These are phyloP conservation scores for Cygnus atratus DNA, from an alignment of 2,113 vertebrate genomes.

Conservation along the genomic window DNA sequence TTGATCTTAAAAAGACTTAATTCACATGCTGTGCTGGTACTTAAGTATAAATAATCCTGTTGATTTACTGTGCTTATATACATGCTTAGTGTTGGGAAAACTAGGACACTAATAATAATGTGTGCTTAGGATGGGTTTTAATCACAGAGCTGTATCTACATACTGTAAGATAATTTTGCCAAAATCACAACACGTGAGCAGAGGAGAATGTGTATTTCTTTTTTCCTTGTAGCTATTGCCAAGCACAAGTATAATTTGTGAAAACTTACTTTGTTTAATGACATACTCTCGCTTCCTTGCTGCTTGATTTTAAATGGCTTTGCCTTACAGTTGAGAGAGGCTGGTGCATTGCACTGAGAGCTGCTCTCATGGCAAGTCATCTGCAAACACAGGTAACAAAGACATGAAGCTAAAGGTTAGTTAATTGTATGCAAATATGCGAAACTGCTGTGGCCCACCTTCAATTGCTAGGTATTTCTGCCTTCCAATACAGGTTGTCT, in stretches of 20 bases:
- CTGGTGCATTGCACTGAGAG: neutral
- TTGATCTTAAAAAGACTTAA: constrained; percentile 29
- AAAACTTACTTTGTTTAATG: neutral
- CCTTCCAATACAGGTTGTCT: neutral
- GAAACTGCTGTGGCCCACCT: neutral
- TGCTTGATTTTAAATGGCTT: neutral
- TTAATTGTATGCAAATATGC: neutral
- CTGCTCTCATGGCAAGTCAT: neutral
- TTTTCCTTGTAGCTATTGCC: neutral
- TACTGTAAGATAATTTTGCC: neutral
- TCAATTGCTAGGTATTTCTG: neutral
- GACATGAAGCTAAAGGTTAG: neutral
- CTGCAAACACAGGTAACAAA: neutral
- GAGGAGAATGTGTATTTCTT: neutral
- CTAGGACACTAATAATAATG: neutral
- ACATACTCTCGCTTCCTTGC: neutral
- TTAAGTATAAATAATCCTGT: constrained; percentile 24
- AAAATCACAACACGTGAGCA: neutral
- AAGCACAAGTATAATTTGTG: neutral
- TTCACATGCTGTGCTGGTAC: neutral
- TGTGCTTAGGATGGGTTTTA: neutral
- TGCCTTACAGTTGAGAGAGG: neutral
- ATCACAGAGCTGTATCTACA: neutral
- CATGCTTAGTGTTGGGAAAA: neutral
- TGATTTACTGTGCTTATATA: neutral